Base-by-base conservation (phyloP, 2,113 vertebrate genomes). In the Hemibagrus wyckioides region DNA sequence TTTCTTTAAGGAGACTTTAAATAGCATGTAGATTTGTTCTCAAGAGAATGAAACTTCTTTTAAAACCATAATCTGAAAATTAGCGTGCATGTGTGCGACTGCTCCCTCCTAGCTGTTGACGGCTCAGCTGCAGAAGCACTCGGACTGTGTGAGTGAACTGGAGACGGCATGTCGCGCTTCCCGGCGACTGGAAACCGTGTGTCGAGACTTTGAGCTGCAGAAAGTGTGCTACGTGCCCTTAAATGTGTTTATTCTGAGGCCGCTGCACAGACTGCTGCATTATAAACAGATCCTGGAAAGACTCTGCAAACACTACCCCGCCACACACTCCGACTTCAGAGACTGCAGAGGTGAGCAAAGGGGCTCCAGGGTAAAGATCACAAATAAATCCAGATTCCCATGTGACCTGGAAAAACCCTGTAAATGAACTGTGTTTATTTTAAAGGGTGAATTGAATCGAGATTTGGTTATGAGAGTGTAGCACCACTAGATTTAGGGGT, bases 241-340 rank as follows among this genome's bases (percentile, higher is more conserved):
- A 90, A 99, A 97, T 71, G 96, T 97, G 87, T 99, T 99, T 93
- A 95, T 99, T 1, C 97, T 99, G 92, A 95, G 97, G 69, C 98
- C 98, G 0, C 94, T 99, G 90, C 98, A 99, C 94, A 96, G 98
- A 90, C 97, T 99, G 85, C 94, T 96, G 94, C 98, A 99, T 95
- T 99, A 99, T 95, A 98, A 97, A 92, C 97, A 98, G 95, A 97
- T 99, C 92, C 96, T 99, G 94, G 97, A 99, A 93, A 95, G 97
- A 80, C 94, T 99, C 87, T 99, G 98, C 94, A 98, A 99, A 93
- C 96, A 98, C 92, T 98, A 98, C 92, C 93, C 95, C 0, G 96
- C 97, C 2, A 96, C 91, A 85, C 96, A 99, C 33, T 33, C 91
- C 13, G 97, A 99, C 94, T 99, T 99, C 95, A 96, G 97, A 93